Percentiles rank a stretch among this genome's conserved stretches.
Evolutionary conservation across 2,797 vertebrate genomes (phyloP).

Genomic region (Galago senegalensis): DNA sequence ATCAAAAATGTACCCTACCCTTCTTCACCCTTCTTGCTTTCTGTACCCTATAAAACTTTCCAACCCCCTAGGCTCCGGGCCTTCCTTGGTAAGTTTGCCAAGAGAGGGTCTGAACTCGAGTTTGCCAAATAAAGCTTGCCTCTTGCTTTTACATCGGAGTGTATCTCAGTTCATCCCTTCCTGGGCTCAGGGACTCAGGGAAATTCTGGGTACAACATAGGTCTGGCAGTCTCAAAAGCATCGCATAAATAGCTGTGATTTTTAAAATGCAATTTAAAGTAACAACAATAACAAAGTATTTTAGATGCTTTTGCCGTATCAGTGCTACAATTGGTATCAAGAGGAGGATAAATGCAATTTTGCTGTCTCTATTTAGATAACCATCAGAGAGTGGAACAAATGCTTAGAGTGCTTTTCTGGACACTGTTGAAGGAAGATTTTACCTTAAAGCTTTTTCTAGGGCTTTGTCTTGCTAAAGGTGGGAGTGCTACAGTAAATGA

Average conservation of each 20-base stretch:
- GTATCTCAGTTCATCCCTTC: too few species aligned
- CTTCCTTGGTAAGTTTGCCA: too few species aligned
- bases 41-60: too few species aligned
- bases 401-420: not conserved
- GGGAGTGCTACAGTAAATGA: not conserved
- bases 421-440: not conserved
- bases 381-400: not conserved
- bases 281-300: not conserved
- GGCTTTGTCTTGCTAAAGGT: not conserved
- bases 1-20: too few species aligned
- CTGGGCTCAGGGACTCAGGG: too few species aligned
- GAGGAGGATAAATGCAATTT: not conserved
- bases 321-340: not conserved
- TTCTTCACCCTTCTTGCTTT: too few species aligned
- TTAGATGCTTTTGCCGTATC: not conserved
- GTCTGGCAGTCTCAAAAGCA: not conserved
- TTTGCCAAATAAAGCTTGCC: too few species aligned
- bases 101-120: too few species aligned
- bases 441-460: conserved; percentile 4
- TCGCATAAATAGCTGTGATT: not conserved
- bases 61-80: too few species aligned
- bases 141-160: too few species aligned
- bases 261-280: not conserved
- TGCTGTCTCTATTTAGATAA: not conserved
- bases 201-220: too few species aligned